Conservation (phyloP, 2,113 vertebrate genomes). For the Peromyscus californicus region DNA sequence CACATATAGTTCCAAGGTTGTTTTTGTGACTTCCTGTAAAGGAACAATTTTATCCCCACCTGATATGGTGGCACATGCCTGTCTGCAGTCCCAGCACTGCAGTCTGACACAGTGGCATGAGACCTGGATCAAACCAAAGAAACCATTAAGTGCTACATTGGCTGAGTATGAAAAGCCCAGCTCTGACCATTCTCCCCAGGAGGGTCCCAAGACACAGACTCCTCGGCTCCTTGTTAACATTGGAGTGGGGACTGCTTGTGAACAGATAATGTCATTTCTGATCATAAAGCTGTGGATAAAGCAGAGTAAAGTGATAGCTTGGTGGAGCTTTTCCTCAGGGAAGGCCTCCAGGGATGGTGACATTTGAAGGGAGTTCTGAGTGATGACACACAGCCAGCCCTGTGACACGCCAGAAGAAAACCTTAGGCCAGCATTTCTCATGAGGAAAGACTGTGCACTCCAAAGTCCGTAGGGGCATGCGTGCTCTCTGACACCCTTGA, state of each 20-base stretch:
- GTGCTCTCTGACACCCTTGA: not conserved
- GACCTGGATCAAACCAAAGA: not conserved
- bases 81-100: not conserved
- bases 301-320: not conserved
- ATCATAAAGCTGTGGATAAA: not conserved
- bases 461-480: not conserved
- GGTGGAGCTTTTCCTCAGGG: not conserved
- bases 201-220: no score
- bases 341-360: not conserved
- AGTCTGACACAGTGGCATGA: not conserved
- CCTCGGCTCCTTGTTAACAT: not conserved
- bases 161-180: not conserved
- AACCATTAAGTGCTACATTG: not conserved
- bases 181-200: not conserved
- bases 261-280: not conserved
- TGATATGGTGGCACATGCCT: not conserved
- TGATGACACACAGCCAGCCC: not conserved
- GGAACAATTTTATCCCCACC: not conserved
- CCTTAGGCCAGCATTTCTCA: not conserved
- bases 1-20: not conserved
- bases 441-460: not conserved
- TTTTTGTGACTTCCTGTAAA: conserved; percentile 24
- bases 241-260: not conserved
- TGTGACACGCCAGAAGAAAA: not conserved
- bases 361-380: not conserved